These are phyloP conservation scores for Glaucidium brasilianum DNA, from an alignment of 2,113 vertebrate species.

Conservation along the genomic window DNA sequence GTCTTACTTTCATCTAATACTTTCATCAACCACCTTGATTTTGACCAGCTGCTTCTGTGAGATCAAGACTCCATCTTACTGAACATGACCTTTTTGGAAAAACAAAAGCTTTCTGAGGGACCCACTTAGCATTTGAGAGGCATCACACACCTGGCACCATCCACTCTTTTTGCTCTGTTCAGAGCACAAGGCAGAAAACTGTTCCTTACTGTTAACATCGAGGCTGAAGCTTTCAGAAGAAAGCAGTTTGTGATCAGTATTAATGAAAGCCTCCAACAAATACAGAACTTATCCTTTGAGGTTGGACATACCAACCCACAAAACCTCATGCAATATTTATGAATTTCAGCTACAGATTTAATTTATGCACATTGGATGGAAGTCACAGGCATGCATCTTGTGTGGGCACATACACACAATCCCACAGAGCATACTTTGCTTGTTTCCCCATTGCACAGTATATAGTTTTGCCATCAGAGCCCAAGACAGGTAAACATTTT, in stretches of 20 bases:
- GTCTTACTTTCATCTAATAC: neutral
- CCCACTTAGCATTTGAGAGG: neutral
- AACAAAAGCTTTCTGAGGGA: accelerated
- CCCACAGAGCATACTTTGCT: neutral
- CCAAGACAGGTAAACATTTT: neutral
- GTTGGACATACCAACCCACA: accelerated
- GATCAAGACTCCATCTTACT: neutral
- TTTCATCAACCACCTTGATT: neutral
- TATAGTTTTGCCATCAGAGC: neutral
- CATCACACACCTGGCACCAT: neutral
- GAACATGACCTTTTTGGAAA: neutral
- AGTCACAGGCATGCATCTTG: accelerated
- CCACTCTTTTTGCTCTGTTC: neutral
- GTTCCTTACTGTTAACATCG: accelerated
- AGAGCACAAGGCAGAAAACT: neutral
- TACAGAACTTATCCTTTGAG: neutral
- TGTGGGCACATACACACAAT: neutral
- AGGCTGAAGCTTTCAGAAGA: neutral
- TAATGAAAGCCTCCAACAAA: neutral
- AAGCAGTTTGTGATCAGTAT: accelerated
- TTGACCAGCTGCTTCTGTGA: neutral
- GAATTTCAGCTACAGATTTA: neutral
- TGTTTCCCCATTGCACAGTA: neutral
- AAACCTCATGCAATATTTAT: neutral
- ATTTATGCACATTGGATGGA: accelerated